Evolutionary conservation across 2,888 invertebrate species (phyloP).

Genomic region (Taenaris catops): DNA sequence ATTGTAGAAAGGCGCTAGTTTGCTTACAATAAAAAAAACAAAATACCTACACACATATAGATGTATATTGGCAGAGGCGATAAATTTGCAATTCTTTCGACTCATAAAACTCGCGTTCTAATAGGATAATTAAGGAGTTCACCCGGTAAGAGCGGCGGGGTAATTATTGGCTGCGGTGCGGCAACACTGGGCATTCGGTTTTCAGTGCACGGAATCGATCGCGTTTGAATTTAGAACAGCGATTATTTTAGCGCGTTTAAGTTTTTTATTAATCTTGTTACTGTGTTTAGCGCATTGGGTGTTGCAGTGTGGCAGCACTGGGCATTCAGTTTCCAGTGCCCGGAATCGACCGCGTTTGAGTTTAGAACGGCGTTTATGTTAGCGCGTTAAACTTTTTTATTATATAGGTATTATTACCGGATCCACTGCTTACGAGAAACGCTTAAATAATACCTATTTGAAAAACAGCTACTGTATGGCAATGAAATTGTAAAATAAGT

Average conservation of each 20-base stretch:
- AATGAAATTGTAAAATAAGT: no score
- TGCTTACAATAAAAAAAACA: no score
- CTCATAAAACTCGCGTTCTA: constrained; percentile 11
- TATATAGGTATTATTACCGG: not conserved
- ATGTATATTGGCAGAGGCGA: not conserved
- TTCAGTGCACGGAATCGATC: constrained; percentile 2
- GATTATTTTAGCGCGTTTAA: constrained; percentile 1
- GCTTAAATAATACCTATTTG: no score
- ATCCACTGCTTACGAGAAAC: no score
- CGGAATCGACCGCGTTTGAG: constrained; percentile 3
- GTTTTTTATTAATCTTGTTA: not conserved
- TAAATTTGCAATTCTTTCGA: constrained; percentile 6
- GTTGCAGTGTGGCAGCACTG: constrained; percentile 6
- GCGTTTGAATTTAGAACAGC: constrained; percentile 5
- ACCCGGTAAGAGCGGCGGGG: constrained; percentile 25
- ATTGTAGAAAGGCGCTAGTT: no score
- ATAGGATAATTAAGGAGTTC: constrained; percentile 31
- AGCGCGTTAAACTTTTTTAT: not conserved
- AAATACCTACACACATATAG: no score
- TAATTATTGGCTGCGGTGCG: constrained; percentile 21
- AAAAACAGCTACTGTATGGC: no score
- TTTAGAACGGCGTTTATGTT: constrained; percentile 3
- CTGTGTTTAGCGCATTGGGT: no score
- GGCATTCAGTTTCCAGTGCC: not conserved
- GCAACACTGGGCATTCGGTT: constrained; percentile 5